These are phyloP conservation scores for Leucophenga maculata DNA, from an alignment of 2,888 invertebrate species.

Conservation along the genomic window DNA sequence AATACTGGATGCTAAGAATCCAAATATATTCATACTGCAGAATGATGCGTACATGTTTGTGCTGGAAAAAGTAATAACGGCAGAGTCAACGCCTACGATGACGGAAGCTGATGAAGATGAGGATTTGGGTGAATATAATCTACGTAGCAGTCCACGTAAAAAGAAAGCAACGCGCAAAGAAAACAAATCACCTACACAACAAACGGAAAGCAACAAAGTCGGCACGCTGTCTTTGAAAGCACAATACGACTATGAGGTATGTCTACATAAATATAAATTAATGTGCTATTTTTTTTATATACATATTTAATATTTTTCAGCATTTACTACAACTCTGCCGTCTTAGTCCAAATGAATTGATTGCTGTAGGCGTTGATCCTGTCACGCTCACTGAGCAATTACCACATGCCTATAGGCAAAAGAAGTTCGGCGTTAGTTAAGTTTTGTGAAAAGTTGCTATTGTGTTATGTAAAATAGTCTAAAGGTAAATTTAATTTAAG, in stretches of 20 bases:
- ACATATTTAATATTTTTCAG: slow-evolving; percentile 71
- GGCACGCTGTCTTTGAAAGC: slow-evolving; percentile 45
- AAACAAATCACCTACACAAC: slow-evolving; percentile 26
- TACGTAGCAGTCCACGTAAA: slow-evolving; percentile 72
- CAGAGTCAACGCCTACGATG: not conserved
- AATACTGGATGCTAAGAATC: slow-evolving; percentile 76
- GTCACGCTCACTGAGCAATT: slow-evolving; percentile 80
- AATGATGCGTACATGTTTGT: slow-evolving; percentile 79
- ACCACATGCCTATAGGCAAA: slow-evolving; percentile 80
- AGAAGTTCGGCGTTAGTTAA: slow-evolving; percentile 76
- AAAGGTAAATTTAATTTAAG: no score
- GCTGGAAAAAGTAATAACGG: slow-evolving; percentile 48
- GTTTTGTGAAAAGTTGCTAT: not conserved
- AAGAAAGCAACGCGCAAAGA: slow-evolving; percentile 20
- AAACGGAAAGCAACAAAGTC: slow-evolving; percentile 14
- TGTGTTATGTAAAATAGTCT: slow-evolving; percentile 1
- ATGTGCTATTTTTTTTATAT: not conserved
- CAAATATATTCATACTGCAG: slow-evolving; percentile 80
- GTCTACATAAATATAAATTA: not conserved
- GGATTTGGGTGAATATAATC: slow-evolving; percentile 63
- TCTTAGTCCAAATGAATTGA: slow-evolving; percentile 80
- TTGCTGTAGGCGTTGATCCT: slow-evolving; percentile 84
- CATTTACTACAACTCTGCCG: slow-evolving; percentile 83
- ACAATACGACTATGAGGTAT: slow-evolving; percentile 55
- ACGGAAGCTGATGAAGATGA: slow-evolving; percentile 1